Conservation (phyloP, 2,113 vertebrate species). For the Antechinus stuartii region DNA sequence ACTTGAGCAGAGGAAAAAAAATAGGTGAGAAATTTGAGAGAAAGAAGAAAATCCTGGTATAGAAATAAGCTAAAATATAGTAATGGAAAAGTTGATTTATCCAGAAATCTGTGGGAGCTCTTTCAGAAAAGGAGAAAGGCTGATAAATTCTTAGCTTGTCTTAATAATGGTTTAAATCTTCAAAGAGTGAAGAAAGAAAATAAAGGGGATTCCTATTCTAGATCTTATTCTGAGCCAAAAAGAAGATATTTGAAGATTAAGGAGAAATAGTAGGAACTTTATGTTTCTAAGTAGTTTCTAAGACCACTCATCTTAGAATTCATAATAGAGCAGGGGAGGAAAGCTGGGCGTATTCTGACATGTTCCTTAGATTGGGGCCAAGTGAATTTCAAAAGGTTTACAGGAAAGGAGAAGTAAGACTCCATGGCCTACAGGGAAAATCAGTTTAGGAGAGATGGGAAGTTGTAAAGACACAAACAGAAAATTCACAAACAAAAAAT, state of each 20-base stretch:
- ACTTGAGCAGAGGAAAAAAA: background rate
- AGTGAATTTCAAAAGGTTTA: background rate
- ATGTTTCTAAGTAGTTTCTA: no score
- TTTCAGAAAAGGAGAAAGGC: no score
- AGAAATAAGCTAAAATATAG: background rate
- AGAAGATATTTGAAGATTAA: background rate
- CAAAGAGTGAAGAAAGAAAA: no score
- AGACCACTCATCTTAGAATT: background rate
- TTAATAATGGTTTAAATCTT: no score
- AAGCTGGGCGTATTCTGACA: background rate
- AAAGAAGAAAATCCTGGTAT: background rate
- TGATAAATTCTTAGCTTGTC: no score
- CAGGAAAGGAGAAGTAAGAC: background rate
- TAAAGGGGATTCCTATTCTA: background rate
- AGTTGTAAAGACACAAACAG: background rate
- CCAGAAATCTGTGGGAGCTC: no score
- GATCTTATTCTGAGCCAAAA: background rate
- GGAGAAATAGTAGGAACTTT: background rate
- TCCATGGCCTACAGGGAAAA: background rate
- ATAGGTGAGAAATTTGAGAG: background rate
- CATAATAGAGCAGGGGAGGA: background rate
- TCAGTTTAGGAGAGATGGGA: background rate
- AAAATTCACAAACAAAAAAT: background rate
- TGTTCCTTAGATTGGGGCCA: background rate
- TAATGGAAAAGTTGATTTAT: no score